Evolutionary conservation across 2,888 invertebrate genomes (phyloP), one percentile per base, ranked within the genome.

Genomic region (Unio pictorum): DNA sequence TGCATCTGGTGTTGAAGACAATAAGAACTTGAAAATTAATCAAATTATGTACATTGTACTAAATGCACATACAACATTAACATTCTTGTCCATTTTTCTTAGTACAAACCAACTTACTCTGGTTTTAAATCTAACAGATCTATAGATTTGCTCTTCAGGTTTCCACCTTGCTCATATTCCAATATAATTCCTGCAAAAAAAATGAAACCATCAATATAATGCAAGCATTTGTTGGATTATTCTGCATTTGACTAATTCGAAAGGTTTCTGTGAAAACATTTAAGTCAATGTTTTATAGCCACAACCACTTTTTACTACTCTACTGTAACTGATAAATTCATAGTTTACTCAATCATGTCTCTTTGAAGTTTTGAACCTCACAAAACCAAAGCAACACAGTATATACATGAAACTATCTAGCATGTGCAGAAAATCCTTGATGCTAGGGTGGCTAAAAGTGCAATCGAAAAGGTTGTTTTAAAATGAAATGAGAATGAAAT

Each of bases 121-220:
- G 87, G 83, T 77, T 83, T 82, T 6, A 90, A 81, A 73, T 90
- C 90, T 26, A 90, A 74, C n/a, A 90, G 76, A 75, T 90, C 90
- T 56, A 90, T 87, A 7, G 89, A 88, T 72, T 89, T 90, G 17
- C 89, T 90, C 74, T 90, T 90, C 64, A 90, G 67, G 20, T 83
- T 73, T 23, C 90, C 90, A 58, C 88, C 88, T 75, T 90, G 89
- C 76, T 90, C 90, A 84, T 90, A 90, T 71, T 90, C 90, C 59
- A 90, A 78, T 67, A 90, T 90, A 30, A 90, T 90, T 56, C 90
- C 90, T 90, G 80, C 23, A 78, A 80, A 62, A 55, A 57, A 57
- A 60, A 34, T 26, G 20, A 61, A 17, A 58, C n/a, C 23, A 45
- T 45, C 15, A 34, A 23, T 5, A 18, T 63, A 45, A 17, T 45